Percentiles rank a stretch among this genome's conserved stretches.
phyloP scores from a whole-genome alignment of 2,113 vertebrate genomes.

The Cinclus cinclus region DNA sequence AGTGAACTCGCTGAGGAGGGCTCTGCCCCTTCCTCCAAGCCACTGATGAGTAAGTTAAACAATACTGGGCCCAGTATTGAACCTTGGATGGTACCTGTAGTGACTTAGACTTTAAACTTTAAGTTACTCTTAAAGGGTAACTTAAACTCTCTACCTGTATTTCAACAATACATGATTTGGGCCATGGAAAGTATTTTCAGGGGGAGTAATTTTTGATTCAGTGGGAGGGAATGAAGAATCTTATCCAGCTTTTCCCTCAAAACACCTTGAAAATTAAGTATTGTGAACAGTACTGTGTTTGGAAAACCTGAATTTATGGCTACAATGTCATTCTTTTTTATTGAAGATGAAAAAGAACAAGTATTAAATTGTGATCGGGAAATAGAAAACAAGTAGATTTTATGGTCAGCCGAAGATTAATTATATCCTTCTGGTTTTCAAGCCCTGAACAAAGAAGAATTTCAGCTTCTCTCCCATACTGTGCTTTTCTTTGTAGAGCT shows the following conservation, averaged over 20 bases:
- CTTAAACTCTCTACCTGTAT: not conserved
- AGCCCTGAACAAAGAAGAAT: not conserved
- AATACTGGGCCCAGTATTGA: not conserved
- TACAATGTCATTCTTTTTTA: not conserved
- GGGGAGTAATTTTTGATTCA: not conserved
- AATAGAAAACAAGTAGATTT: not conserved
- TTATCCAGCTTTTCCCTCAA: not conserved
- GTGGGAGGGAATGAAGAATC: not conserved
- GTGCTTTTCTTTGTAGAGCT: not conserved
- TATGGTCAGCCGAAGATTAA: not conserved
- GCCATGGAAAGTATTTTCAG: not conserved
- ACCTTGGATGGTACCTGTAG: not conserved
- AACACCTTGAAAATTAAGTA: not conserved
- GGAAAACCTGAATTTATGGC: not conserved
- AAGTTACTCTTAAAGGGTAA: not conserved
- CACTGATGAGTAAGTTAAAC: rapidly evolving
- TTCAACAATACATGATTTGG: not conserved
- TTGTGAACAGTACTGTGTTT: not conserved
- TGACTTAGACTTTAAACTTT: too few relatives aligned
- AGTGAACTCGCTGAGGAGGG: not conserved
- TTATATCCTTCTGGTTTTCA: not conserved
- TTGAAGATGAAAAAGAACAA: not conserved
- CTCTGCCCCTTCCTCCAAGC: not conserved
- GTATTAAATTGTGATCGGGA: not conserved
- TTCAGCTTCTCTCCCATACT: not conserved